These are phyloP conservation scores for Papilio xuthus DNA, from an alignment of 1,140 invertebrate genomes.

Conservation along the genomic window DNA sequence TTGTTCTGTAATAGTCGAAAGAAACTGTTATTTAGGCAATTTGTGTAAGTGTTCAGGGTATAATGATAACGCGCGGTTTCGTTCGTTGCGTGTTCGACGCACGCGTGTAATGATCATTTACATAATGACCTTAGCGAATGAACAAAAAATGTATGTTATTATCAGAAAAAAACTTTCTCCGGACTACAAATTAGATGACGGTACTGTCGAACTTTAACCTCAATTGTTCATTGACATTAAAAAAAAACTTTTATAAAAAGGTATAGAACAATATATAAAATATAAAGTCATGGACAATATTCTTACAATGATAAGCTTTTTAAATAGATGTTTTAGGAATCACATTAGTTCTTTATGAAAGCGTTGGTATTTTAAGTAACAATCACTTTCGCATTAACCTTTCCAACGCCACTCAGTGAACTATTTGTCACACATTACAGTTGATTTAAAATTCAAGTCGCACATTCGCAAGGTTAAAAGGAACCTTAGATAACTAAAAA, in stretches of 20 bases:
- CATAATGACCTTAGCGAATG: constrained; percentile 58
- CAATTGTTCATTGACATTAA: background rate
- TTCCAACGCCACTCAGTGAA: constrained; percentile 8
- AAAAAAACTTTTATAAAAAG: no score
- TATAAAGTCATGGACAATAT: background rate
- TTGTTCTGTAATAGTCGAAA: constrained; percentile 32
- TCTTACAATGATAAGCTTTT: background rate
- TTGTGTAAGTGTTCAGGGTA: constrained; percentile 44
- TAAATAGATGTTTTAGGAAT: background rate
- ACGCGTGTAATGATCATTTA: constrained; percentile 51
- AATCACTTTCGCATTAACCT: constrained; percentile 14
- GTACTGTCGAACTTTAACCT: background rate
- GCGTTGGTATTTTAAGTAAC: background rate
- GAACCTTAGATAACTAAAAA: constrained; percentile 62
- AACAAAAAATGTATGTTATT: constrained; percentile 36
- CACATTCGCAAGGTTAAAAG: constrained; percentile 45
- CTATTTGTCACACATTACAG: constrained; percentile 19
- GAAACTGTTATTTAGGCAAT: constrained; percentile 15
- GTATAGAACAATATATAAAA: background rate
- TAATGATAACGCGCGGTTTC: constrained; percentile 43
- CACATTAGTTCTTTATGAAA: background rate
- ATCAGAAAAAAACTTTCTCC: constrained; percentile 38
- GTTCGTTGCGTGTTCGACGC: constrained; percentile 50
- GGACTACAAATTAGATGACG: background rate
- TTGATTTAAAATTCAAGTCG: constrained; percentile 40